Evolutionary conservation across 1,140 invertebrate species (phyloP).

Genomic region (Drosophila pseudoobscura): DNA sequence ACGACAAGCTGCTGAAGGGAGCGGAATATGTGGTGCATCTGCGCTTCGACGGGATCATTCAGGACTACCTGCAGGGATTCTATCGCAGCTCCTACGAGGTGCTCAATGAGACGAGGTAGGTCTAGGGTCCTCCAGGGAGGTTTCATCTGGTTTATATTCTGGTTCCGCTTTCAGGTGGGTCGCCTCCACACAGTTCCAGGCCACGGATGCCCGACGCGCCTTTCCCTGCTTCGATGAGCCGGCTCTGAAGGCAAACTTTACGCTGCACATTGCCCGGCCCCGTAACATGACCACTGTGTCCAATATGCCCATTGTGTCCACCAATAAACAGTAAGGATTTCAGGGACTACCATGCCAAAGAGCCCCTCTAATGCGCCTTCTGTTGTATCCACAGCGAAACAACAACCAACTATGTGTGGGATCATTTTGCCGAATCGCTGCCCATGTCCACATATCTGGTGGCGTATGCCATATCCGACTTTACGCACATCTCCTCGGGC

Average conservation of each 20-base stretch:
- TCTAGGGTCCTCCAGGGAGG: not conserved
- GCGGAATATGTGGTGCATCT: conserved; percentile 88
- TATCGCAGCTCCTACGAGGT: conserved; percentile 93
- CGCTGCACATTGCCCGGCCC: conserved; percentile 90
- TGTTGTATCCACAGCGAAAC: conserved; percentile 51
- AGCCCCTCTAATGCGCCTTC: too few species aligned
- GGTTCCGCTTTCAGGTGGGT: conserved; percentile 87
- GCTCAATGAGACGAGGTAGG: conserved; percentile 88
- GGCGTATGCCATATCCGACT: conserved; percentile 96
- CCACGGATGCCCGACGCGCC: conserved; percentile 93
- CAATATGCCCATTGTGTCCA: conserved; percentile 87
- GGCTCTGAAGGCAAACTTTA: conserved; percentile 93
- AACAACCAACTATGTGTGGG: conserved; percentile 88
- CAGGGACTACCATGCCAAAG: too few species aligned
- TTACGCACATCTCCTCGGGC: conserved; percentile 86
- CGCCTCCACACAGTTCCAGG: conserved; percentile 94
- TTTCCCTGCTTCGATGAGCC: conserved; percentile 98
- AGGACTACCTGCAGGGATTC: conserved; percentile 92
- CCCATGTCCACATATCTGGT: conserved; percentile 98
- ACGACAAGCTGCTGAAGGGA: conserved; percentile 85
- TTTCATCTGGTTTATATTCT: not conserved
- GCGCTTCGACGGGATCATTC: conserved; percentile 88
- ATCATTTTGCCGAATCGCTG: conserved; percentile 91
- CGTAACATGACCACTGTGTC: conserved; percentile 90
- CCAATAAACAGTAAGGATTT: conserved; percentile 60